Conservation (phyloP, 2,797 vertebrate genomes). For the Phoeniculus purpureus region DNA sequence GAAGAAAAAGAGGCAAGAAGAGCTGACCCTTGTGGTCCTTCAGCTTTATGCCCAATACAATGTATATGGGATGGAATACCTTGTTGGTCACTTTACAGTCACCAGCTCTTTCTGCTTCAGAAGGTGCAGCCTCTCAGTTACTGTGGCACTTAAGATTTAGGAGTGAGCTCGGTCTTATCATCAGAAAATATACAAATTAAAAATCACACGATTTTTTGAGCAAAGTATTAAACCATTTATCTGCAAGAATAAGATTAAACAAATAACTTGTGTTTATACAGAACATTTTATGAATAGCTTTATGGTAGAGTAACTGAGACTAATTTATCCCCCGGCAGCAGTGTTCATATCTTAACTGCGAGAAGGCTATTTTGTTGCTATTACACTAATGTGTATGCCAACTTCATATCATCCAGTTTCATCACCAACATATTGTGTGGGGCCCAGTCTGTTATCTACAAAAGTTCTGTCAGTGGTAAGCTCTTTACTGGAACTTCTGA, state of each 20-base stretch:
- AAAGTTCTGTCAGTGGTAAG: background rate
- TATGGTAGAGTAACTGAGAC: background rate
- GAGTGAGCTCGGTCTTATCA: background rate
- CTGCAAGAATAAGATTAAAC: background rate
- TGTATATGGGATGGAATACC: too few relatives aligned
- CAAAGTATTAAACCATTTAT: background rate
- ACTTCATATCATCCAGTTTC: background rate
- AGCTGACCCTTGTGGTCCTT: too few relatives aligned
- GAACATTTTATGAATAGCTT: background rate
- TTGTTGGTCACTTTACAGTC: too few relatives aligned
- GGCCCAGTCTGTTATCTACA: background rate
- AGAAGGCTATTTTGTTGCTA: background rate
- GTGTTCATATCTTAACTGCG: background rate
- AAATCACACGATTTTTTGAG: background rate
- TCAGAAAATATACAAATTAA: background rate
- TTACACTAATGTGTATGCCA: background rate
- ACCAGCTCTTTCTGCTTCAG: too few relatives aligned
- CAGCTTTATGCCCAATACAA: too few relatives aligned
- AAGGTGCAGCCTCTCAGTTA: too few relatives aligned
- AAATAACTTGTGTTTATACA: background rate
- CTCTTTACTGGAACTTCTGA: background rate
- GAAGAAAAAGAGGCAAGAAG: too few relatives aligned
- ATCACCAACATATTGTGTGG: background rate
- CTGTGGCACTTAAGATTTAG: too few relatives aligned
- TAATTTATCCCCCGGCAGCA: background rate